Percentiles rank a stretch among this genome's conserved stretches.
Evolutionary conservation across 2,888 invertebrate species (phyloP).

Genomic region (Cerceris ruficornis): DNA sequence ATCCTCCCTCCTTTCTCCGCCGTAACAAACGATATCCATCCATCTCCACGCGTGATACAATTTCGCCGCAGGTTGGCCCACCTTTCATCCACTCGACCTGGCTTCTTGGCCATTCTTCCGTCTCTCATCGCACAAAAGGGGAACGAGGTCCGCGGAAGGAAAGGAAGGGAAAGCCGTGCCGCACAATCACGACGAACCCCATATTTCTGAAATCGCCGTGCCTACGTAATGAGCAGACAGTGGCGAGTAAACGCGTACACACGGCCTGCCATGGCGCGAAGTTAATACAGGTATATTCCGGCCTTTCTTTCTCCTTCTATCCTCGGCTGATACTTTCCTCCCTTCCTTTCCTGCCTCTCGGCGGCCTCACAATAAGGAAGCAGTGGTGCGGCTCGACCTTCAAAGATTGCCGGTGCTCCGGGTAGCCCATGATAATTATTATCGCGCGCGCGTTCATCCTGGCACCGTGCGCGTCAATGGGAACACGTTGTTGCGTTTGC

Average conservation of each 20-base stretch:
- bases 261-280: constrained; percentile 51
- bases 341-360: constrained; percentile 21
- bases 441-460: constrained; percentile 47
- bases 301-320: constrained; percentile 9
- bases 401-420: constrained; percentile 71
- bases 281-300: constrained; percentile 58
- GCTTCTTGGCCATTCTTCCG: constrained; percentile 14
- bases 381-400: constrained; percentile 74
- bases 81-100: neutral
- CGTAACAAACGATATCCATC: too few species aligned
- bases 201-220: constrained; percentile 60
- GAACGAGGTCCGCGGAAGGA: neutral
- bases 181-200: constrained; percentile 34
- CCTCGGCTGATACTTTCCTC: constrained; percentile 1
- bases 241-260: constrained; percentile 53
- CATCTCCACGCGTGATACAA: neutral
- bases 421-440: constrained; percentile 67
- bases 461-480: constrained; percentile 23
- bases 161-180: constrained; percentile 16
- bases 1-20: too few species aligned
- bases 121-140: neutral
- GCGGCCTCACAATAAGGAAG: constrained; percentile 72
- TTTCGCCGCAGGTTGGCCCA: neutral
- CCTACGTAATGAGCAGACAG: constrained; percentile 58
- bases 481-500: constrained; percentile 20